phyloP scores from a whole-genome alignment of 2,888 invertebrate genomes.

The Acanthosepion pharaonis region DNA sequence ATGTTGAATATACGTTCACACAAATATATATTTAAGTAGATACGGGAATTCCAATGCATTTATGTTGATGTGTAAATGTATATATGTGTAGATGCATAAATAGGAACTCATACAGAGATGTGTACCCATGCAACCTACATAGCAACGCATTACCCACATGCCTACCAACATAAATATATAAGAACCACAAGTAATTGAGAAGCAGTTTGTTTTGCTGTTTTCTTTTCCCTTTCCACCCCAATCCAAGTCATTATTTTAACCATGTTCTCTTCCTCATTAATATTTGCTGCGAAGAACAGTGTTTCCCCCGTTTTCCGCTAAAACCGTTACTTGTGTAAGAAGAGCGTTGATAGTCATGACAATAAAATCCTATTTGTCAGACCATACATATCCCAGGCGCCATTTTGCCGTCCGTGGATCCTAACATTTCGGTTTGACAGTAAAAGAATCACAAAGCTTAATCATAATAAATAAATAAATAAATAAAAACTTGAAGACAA shows the following conservation, averaged over 20 bases:
- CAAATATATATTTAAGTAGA: background rate
- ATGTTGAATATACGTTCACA: background rate
- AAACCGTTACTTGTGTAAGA: conserved; percentile 9
- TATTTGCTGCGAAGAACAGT: background rate
- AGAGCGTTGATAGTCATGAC: background rate
- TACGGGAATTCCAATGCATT: background rate
- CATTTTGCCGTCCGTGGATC: conserved; percentile 13
- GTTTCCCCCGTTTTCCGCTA: background rate
- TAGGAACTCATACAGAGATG: background rate
- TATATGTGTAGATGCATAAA: too few relatives aligned
- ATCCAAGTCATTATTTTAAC: background rate
- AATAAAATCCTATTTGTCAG: conserved; percentile 33
- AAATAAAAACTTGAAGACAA: background rate
- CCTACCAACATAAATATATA: conserved; percentile 8
- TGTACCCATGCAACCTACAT: background rate
- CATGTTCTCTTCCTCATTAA: conserved; percentile 20
- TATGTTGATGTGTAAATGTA: too few relatives aligned
- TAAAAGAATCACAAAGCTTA: background rate
- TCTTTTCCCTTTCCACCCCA: background rate
- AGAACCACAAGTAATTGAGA: background rate
- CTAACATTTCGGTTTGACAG: background rate
- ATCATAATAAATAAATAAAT: conserved; percentile 24
- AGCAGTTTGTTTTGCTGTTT: background rate
- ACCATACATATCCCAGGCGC: conserved; percentile 10
- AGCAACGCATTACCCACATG: background rate